Base-by-base conservation (phyloP, 2,888 invertebrate species). In the Lomographa bimaculata region DNA sequence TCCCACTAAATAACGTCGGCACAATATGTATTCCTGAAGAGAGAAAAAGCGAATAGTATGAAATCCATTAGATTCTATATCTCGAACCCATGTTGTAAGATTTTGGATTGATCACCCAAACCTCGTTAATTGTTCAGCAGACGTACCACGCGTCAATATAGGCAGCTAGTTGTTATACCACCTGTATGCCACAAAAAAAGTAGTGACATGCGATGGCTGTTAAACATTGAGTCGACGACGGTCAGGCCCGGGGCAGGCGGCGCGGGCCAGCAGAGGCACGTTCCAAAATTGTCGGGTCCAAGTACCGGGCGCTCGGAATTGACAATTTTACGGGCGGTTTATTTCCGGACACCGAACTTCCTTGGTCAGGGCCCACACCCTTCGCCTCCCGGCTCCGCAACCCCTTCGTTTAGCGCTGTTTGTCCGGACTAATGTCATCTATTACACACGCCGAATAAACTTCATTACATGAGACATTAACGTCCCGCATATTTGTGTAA, bases 281-380 rank as follows among this genome's bases (percentile, higher is more conserved):
- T 60, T 74, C 78, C 76, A 71, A 73, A 79, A 81, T 80, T 73
- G 79, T 81, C 80, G 79, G 65, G 65, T 59, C 65, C 79, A 72
- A 71, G 72, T 77, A 72, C 76, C 70, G 69, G 71, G 64, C 78
- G 71, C 78, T 80, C 80, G 90, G 90, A 92, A 92, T 92, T 92
- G 92, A 82, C 91, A 92, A 92, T 92, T 92, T 92, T 92, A 91
- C 92, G 91, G 90, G 84, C 90, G 91, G 92, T 92, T 92, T 92
- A 90, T 89, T 90, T 85, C 86, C 89, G 89, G 89, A 86, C 86
- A 90, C 86, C 81, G 80, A 85, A 80, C 79, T 82, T 85, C 85
- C 84, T 79, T 79, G 77, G 82, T 72, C 79, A 74, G 72, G 60
- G 37, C 59, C 56, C 68, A 51, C 66, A 67, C 71, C 71, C 73